A percentile compares a stretch with the other conserved stretches of the same genome.
Conservation (phyloP, 2,113 vertebrate species). For the Scortum barcoo region DNA sequence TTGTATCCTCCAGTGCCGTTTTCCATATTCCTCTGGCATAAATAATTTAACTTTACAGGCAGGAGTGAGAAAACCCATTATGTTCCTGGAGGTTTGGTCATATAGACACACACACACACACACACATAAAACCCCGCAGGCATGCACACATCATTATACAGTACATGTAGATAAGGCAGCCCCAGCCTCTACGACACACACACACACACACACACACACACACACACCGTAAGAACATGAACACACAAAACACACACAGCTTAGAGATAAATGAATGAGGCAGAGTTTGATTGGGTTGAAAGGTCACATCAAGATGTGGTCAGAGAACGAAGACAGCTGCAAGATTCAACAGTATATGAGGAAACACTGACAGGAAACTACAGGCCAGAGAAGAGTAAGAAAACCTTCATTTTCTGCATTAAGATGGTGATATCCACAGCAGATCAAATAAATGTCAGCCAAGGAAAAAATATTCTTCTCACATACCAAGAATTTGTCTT, state of each 20-base stretch:
- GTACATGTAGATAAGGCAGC: conserved; percentile 37
- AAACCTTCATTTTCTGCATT: background rate
- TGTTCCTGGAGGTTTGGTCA: background rate
- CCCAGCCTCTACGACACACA: background rate
- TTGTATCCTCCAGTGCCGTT: background rate
- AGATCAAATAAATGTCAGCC: background rate
- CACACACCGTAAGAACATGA: conserved; percentile 5
- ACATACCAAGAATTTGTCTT: background rate
- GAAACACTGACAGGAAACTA: background rate
- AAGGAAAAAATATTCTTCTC: too few relatives aligned
- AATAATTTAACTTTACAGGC: background rate
- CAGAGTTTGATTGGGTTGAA: conserved; percentile 28
- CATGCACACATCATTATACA: conserved; percentile 12
- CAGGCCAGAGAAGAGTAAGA: background rate
- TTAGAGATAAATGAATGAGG: background rate
- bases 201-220: background rate
- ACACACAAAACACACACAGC: background rate
- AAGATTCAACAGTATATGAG: background rate
- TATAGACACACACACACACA: background rate
- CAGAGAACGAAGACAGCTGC: background rate
- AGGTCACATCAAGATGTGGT: conserved; percentile 7
- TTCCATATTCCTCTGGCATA: background rate
- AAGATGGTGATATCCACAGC: background rate
- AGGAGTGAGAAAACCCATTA: conserved; percentile 26
- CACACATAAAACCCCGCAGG: background rate